phyloP scores from a whole-genome alignment of 2,113 vertebrate genomes.

The Lipophrys pholis region DNA sequence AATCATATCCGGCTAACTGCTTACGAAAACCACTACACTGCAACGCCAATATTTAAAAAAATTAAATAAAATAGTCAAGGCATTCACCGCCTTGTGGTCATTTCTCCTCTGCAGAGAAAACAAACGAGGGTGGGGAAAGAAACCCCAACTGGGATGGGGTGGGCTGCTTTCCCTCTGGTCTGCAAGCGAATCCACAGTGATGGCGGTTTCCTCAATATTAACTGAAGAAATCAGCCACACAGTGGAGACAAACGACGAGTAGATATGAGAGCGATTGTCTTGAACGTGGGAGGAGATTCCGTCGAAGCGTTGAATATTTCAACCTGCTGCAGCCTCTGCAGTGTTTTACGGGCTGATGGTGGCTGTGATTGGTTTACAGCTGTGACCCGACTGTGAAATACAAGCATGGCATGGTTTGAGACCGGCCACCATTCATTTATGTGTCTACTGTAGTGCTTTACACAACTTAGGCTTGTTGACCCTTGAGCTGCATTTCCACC shows the following conservation, averaged over 20 bases:
- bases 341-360: conserved; percentile 48
- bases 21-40: conserved; percentile 33
- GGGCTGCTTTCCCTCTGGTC: conserved; percentile 16
- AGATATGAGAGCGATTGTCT: conserved; percentile 17
- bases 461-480: no score
- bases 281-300: conserved; percentile 55
- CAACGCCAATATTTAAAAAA: conserved; percentile 19
- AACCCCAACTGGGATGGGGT: neutral
- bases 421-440: no score
- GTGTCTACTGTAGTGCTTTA: no score
- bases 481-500: no score
- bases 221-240: conserved; percentile 14
- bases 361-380: conserved; percentile 24
- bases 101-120: neutral
- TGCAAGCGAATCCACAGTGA: conserved; percentile 38
- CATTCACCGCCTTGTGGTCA: conserved; percentile 16
- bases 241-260: neutral
- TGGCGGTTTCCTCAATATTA: conserved; percentile 9
- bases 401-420: conserved; percentile 38
- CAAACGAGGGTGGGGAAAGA: neutral
- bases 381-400: conserved; percentile 13
- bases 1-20: conserved; percentile 50
- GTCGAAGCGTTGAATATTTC: conserved; percentile 69
- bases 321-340: conserved; percentile 47
- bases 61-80: conserved; percentile 40